Base-by-base conservation (phyloP, 2,113 vertebrate genomes). In the Sapajus apella region DNA sequence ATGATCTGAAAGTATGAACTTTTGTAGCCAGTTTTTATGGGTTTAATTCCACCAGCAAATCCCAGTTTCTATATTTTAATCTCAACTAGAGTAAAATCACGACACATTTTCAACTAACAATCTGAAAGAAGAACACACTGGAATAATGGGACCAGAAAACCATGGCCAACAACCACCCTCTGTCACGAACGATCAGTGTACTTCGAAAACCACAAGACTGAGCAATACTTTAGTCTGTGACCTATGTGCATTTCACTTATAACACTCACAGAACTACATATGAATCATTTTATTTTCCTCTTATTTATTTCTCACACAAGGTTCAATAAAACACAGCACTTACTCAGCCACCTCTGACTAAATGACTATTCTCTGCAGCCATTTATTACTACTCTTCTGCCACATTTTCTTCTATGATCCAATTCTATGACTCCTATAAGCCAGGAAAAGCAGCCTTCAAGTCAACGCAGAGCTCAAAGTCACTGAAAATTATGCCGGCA, bases 1-100 rank as follows among this genome's bases (percentile, higher is more conserved):
- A 90, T 23, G 85, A 37, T 93, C 96, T 96, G 95, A 94, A 98
- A 98, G 72, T 2, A 1, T 55, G 93, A 87, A 94, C 89, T 87
- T 96, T 0, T 64, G 82, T 76, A 96, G 97, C 37, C 70, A 70
- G 87, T 98, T 97, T 83, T 92, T 85, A 85, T 0, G n/a, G 79
- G 85, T 97, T 98, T 97, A 97, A 98, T 90, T 90, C 90, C 14
- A 5, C 90, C 52, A 77, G 75, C 43, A 97, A 98, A 97, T 89
- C 82, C 82, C 81, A 91, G 68, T 96, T 97, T 98, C 92, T 98
- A 37, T 89, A 88, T 96, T 92, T 97, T 92, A 97, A 97, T 77
- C 96, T 98, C 95, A 95, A 84, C 61, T 47, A 95, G 6, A 97
- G 70, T 27, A 97, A 97, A 97, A 92, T 94, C 70, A 85, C 2